A percentile compares a stretch with the other conserved stretches of the same genome.
These are phyloP conservation scores for Enhydra lutris DNA, from an alignment of 2,113 vertebrate species.

Conservation along the genomic window DNA sequence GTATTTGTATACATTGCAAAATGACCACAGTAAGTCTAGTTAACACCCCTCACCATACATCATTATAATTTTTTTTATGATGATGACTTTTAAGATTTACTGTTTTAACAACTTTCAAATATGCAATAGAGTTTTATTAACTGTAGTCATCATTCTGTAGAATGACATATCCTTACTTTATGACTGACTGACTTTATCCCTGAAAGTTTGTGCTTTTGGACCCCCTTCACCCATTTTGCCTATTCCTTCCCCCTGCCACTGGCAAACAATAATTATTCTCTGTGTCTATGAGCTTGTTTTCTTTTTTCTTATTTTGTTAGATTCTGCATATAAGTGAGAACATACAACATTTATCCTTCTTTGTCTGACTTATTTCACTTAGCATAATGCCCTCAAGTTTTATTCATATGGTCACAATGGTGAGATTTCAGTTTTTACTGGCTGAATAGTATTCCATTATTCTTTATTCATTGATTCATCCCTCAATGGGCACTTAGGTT, in stretches of 20 bases:
- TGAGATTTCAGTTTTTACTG: neutral
- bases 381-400: neutral
- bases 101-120: neutral
- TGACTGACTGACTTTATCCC: neutral
- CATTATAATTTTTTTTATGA: neutral
- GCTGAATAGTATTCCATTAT: neutral
- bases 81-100: neutral
- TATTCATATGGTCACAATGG: neutral
- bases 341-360: neutral
- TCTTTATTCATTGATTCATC: no score
- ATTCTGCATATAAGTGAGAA: neutral
- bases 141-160: neutral
- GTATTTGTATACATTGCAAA: neutral
- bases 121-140: neutral
- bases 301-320: neutral
- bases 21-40: neutral
- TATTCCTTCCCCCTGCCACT: neutral
- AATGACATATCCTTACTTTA: neutral
- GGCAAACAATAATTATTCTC: neutral
- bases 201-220: neutral
- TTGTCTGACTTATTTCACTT: neutral
- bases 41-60: neutral
- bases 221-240: neutral
- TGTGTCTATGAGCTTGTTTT: neutral
- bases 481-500: neutral